Conservation (phyloP, 2,113 vertebrate species). For the Podarcis raffonei region DNA sequence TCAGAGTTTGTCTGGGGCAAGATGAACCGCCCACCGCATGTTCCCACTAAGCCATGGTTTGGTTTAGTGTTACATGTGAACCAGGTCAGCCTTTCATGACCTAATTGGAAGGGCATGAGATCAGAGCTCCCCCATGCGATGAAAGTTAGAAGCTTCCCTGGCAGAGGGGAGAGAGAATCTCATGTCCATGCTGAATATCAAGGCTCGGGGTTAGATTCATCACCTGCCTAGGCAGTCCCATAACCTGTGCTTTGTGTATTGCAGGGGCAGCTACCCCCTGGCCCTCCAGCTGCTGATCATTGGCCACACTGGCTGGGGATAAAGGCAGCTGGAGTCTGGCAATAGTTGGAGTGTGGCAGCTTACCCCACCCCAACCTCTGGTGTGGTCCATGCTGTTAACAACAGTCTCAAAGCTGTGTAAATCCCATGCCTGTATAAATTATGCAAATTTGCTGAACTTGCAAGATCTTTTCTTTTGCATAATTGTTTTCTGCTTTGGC, state of each 20-base stretch:
- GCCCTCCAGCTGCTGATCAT: too few relatives aligned
- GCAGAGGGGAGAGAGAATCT: neutral
- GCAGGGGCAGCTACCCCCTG: too few relatives aligned
- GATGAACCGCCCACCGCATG: too few relatives aligned
- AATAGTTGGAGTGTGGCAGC: too few relatives aligned
- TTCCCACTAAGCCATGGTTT: too few relatives aligned
- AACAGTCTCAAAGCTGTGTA: neutral
- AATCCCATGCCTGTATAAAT: neutral
- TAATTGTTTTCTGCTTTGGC: neutral
- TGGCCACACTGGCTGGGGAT: too few relatives aligned
- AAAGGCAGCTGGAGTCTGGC: too few relatives aligned
- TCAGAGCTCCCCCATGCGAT: neutral
- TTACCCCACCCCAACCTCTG: too few relatives aligned
- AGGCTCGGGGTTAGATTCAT: neutral
- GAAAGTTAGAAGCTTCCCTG: neutral
- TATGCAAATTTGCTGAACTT: neutral
- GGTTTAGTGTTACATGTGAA: too few relatives aligned
- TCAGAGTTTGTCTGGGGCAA: too few relatives aligned
- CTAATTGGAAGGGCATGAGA: neutral
- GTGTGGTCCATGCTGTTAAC: neutral
- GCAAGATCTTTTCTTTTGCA: neutral
- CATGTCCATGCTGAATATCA: neutral
- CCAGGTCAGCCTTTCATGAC: neutral
- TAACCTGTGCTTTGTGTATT: neutral
- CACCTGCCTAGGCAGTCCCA: neutral